Evolutionary conservation across 2,113 vertebrate species (phyloP).

Genomic region (Spheniscus mendiculus): DNA sequence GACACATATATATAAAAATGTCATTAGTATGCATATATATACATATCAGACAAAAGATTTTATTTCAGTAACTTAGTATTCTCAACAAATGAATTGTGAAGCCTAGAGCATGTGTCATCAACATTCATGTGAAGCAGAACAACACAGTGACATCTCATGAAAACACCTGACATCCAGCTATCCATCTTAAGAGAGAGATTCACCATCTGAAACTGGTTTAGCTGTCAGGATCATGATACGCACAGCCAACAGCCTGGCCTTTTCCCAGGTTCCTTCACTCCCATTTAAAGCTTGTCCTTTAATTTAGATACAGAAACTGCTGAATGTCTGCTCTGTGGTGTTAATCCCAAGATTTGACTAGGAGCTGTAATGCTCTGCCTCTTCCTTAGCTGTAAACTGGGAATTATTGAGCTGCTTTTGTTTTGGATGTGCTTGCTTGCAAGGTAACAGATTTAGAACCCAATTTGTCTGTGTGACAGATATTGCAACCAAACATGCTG

Average conservation of each 20-base stretch:
- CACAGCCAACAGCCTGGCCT: background rate
- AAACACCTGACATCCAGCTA: background rate
- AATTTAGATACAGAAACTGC: background rate
- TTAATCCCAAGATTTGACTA: background rate
- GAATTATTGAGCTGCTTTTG: background rate
- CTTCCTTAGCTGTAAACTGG: background rate
- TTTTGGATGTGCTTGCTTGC: background rate
- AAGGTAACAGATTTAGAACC: background rate
- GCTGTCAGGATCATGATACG: background rate
- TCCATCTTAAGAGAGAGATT: background rate
- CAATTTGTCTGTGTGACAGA: background rate
- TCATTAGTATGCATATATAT: background rate
- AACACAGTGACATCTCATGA: background rate
- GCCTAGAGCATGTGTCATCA: background rate
- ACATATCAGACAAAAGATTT: background rate
- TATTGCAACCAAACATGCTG: background rate
- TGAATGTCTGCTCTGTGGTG: background rate
- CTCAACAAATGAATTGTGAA: background rate
- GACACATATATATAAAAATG: background rate
- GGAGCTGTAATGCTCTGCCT: background rate
- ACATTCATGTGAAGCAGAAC: background rate
- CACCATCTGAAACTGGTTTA: background rate
- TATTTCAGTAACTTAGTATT: background rate
- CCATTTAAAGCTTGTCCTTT: background rate
- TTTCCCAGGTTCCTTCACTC: background rate